These are phyloP conservation scores for Drosophila rufa DNA, from an alignment of 1,140 invertebrate genomes.

Conservation along the genomic window DNA sequence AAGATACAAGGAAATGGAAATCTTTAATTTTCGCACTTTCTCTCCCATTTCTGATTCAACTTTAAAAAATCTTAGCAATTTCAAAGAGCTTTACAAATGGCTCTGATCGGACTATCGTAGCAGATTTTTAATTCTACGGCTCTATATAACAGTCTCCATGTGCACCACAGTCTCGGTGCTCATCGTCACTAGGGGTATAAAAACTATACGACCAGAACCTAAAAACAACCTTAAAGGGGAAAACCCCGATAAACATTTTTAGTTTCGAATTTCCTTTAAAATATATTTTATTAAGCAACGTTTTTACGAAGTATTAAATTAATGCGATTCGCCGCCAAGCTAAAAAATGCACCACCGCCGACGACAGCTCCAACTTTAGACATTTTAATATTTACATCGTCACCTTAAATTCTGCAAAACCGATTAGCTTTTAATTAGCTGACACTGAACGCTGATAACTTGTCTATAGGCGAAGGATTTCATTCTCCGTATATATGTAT, in stretches of 20 bases:
- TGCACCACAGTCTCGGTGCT: too few species aligned
- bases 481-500: not conserved
- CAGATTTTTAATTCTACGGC: too few species aligned
- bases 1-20: too few species aligned
- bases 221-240: not conserved
- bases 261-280: not conserved
- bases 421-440: not conserved
- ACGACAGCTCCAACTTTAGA: not conserved
- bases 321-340: not conserved
- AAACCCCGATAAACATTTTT: not conserved
- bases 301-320: not conserved
- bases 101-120: too few species aligned
- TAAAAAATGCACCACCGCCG: not conserved
- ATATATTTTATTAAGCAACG: not conserved
- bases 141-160: too few species aligned
- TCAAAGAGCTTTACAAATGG: too few species aligned
- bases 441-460: not conserved
- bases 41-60: too few species aligned
- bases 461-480: not conserved
- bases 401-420: not conserved
- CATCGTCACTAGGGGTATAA: too few species aligned
- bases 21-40: too few species aligned
- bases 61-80: too few species aligned
- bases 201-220: too few species aligned
- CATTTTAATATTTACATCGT: slow-evolving; percentile 2